phyloP scores from a whole-genome alignment of 2,888 invertebrate genomes.

The Oscheius sp. region DNA sequence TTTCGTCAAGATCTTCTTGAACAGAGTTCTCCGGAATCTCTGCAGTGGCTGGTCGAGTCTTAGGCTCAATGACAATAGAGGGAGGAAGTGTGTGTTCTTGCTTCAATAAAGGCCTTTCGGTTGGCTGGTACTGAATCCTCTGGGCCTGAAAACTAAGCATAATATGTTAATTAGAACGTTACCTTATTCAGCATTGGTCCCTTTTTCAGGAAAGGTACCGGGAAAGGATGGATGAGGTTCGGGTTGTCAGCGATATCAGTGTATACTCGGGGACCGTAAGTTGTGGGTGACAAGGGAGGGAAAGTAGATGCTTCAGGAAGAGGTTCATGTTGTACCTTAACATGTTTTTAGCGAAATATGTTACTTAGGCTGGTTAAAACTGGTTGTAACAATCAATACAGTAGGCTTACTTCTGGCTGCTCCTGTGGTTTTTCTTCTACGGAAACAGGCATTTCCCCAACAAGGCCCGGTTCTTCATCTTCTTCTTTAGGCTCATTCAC shows the following conservation, averaged over 20 bases:
- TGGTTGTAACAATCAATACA: no score
- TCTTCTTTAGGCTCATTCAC: background rate
- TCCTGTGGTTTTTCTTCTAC: slow-evolving; percentile 11
- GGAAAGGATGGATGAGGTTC: slow-evolving; percentile 65
- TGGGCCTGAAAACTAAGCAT: slow-evolving; percentile 11
- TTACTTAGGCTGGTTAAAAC: background rate
- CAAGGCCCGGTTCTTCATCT: background rate
- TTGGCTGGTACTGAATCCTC: slow-evolving; percentile 10
- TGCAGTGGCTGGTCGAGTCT: slow-evolving; percentile 16
- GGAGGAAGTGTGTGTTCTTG: slow-evolving; percentile 58
- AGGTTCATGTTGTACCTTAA: slow-evolving; percentile 7
- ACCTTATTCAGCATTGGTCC: slow-evolving; percentile 47
- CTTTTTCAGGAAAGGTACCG: slow-evolving; percentile 71
- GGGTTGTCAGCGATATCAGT: slow-evolving; percentile 54
- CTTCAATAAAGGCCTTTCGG: background rate
- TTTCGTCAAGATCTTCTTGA: slow-evolving; percentile 8
- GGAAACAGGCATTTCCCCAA: no score
- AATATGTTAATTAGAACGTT: background rate
- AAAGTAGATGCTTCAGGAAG: slow-evolving; percentile 8
- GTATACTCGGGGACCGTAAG: slow-evolving; percentile 32
- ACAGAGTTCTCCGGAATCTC: slow-evolving; percentile 13
- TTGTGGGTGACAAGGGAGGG: slow-evolving; percentile 33
- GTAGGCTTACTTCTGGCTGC: background rate
- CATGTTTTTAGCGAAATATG: background rate
- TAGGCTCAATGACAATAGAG: slow-evolving; percentile 58